Evolutionary conservation across 1,140 invertebrate species (phyloP).

Genomic region (Ceratina japonica): DNA sequence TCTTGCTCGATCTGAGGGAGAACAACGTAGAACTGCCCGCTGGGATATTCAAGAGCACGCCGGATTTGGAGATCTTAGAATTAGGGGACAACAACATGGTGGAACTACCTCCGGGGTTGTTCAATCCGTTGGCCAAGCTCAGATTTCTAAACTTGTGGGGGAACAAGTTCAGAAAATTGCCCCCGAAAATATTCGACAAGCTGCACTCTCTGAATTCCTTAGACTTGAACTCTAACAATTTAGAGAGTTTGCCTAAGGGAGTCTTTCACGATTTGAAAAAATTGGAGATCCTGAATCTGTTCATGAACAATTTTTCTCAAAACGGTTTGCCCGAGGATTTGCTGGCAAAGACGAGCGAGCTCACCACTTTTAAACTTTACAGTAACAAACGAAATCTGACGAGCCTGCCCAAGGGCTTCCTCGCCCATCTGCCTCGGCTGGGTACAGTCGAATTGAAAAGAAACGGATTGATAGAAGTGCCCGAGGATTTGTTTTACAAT

Average conservation of each 20-base stretch:
- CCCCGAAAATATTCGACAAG: constrained; percentile 81
- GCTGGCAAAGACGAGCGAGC: constrained; percentile 79
- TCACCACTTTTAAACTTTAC: constrained; percentile 79
- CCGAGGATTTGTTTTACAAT: constrained; percentile 81
- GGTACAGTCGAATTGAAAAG: constrained; percentile 78
- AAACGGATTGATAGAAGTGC: constrained; percentile 79
- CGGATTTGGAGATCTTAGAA: constrained; percentile 81
- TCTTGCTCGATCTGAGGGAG: constrained; percentile 81
- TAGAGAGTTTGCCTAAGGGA: constrained; percentile 80
- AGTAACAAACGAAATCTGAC: constrained; percentile 80
- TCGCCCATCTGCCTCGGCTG: constrained; percentile 80
- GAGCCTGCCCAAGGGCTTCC: constrained; percentile 80
- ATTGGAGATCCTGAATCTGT: constrained; percentile 82
- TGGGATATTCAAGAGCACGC: constrained; percentile 69
- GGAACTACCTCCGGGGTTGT: constrained; percentile 80
- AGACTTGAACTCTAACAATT: constrained; percentile 82
- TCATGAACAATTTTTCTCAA: constrained; percentile 81
- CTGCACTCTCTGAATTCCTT: constrained; percentile 81
- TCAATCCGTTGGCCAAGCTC: constrained; percentile 81
- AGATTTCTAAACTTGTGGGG: constrained; percentile 82
- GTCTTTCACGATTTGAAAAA: constrained; percentile 82
- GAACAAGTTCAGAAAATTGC: constrained; percentile 82
- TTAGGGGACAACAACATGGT: constrained; percentile 82
- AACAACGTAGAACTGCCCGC: constrained; percentile 78
- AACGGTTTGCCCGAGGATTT: constrained; percentile 80